Base-by-base conservation (phyloP, 1,140 invertebrate species). In the Eciton burchellii region DNA sequence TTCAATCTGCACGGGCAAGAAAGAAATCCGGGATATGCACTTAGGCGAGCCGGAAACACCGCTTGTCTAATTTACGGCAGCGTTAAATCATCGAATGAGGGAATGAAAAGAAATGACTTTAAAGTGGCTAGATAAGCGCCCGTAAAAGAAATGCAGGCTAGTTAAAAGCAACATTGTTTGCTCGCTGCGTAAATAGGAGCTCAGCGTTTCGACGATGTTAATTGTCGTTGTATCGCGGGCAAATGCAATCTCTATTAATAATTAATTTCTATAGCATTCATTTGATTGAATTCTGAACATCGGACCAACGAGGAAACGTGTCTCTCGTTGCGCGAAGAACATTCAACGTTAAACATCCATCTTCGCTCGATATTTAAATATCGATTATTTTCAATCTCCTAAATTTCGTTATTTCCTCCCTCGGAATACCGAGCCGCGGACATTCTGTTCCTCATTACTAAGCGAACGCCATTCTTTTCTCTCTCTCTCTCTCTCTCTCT, bases 21-120 rank as follows among this genome's bases (percentile, higher is more conserved):
- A 81, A 77, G 57, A 82, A 76, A 83, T 82, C 29, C 62, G 59
- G 84, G 79, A 86, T 87, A 77, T 85, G 85, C 90, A 88, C 84
- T 89, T 85, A 89, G 70, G 19, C 35, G 52, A 88, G 73, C 66
- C 90, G 90, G 90, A 92, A 90, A 85, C 74, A 77, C 66, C 73
- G 56, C 86, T 88, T 83, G 85, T 88, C 89, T 88, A 90, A 91
- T 92, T 91, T 85, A 89, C 88, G 83, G 82, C 72, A 70, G n/a
- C 47, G 29, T 65, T 76, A 52, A 65, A 63, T 73, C 62, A 60
- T 83, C 45, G 35, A 76, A 45, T 41, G 43, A 63, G 41, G 5
- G 45, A 65, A 81, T 45, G 63, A 68, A 43, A 41, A 84, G 81
- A 88, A 86, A 83, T 85, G 62, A 84, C 54, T 71, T 68, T 14